These are phyloP conservation scores for Melanophora roralis DNA, from an alignment of 2,888 invertebrate species.

Conservation along the genomic window DNA sequence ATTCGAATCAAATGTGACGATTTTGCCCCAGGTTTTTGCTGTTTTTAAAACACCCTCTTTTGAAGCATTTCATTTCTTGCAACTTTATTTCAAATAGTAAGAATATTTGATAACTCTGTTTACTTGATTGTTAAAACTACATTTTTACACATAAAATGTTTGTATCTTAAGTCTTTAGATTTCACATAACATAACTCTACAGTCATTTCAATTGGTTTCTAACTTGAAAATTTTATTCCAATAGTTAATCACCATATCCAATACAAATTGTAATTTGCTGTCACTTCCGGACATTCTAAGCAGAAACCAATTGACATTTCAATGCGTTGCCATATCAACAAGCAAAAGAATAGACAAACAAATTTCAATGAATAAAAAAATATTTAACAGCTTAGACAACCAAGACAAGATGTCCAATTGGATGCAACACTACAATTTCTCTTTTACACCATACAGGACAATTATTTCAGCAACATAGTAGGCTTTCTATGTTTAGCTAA, in stretches of 20 bases:
- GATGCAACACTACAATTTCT: slow-evolving; percentile 48
- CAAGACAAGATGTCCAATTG: slow-evolving; percentile 51
- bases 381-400: background rate
- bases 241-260: slow-evolving; percentile 61
- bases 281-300: slow-evolving; percentile 55
- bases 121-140: too few relatives aligned
- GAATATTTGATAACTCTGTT: too few relatives aligned
- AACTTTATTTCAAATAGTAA: too few relatives aligned
- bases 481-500: background rate
- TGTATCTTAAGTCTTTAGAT: slow-evolving; percentile 46
- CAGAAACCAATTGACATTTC: slow-evolving; percentile 63
- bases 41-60: too few relatives aligned
- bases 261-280: slow-evolving; percentile 50
- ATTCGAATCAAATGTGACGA: too few relatives aligned
- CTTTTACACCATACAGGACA: slow-evolving; percentile 47
- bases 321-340: slow-evolving; percentile 47
- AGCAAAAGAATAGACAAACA: slow-evolving; percentile 19
- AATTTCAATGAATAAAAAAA: slow-evolving; percentile 19
- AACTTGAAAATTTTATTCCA: slow-evolving; percentile 56
- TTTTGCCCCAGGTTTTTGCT: too few relatives aligned
- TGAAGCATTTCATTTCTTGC: too few relatives aligned
- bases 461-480: background rate
- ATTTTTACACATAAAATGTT: background rate
- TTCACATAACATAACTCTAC: background rate
- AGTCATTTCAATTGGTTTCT: slow-evolving; percentile 44